These are phyloP conservation scores for Acanthosepion lycidas DNA, from an alignment of 2,888 invertebrate genomes.

Conservation along the genomic window DNA sequence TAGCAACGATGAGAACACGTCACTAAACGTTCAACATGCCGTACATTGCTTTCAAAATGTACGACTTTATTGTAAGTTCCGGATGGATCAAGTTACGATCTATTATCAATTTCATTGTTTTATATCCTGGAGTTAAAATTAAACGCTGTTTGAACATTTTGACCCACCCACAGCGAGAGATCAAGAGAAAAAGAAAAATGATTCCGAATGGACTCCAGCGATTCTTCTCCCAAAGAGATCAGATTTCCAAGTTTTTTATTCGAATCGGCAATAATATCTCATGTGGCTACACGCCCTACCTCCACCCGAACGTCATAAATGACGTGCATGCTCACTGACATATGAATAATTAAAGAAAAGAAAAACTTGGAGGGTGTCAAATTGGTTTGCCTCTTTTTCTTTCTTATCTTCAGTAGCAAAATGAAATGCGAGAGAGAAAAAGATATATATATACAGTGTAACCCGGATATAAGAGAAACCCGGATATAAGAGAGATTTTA, in stretches of 20 bases:
- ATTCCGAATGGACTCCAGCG: background rate
- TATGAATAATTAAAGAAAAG: background rate
- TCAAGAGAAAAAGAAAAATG: background rate
- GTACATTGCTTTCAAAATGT: background rate
- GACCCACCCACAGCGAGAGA: background rate
- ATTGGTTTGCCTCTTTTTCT: background rate
- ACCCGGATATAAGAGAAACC: no score
- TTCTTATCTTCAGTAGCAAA: no score
- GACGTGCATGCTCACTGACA: background rate
- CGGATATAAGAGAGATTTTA: no score
- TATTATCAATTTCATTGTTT: background rate
- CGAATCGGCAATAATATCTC: background rate
- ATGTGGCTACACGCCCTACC: background rate
- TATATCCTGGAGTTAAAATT: background rate
- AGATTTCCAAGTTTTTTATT: background rate
- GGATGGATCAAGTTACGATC: background rate
- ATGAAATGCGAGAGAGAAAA: no score
- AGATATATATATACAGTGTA: no score
- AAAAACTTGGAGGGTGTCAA: background rate
- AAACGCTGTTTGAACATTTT: background rate
- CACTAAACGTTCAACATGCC: background rate
- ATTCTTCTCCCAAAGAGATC: background rate
- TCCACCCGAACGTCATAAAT: background rate
- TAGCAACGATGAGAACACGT: background rate
- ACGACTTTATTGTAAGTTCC: background rate